A percentile compares a stretch with the other conserved stretches of the same genome.
phyloP scores from a whole-genome alignment of 2,888 invertebrate genomes.

The Brachylomia viminalis region DNA sequence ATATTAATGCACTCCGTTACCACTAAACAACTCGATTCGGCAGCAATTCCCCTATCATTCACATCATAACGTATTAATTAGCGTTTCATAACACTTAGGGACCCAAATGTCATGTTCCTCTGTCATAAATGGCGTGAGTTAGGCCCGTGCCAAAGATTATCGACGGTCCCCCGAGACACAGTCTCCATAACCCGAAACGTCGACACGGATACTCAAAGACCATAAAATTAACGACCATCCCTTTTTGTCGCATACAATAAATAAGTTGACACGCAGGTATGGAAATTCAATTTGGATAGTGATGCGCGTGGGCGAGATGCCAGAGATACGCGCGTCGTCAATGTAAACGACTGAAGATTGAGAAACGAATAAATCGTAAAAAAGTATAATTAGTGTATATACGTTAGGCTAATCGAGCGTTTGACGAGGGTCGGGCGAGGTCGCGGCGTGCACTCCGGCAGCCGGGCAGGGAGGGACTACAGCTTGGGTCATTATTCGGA shows the following conservation, averaged over 20 bases:
- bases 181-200: constrained; percentile 63
- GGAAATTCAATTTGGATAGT: constrained; percentile 80
- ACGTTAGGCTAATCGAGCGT: constrained; percentile 88
- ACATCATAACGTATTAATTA: constrained; percentile 76
- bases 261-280: constrained; percentile 76
- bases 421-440: constrained; percentile 88
- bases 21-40: constrained; percentile 64
- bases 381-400: constrained; percentile 85
- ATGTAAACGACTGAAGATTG: constrained; percentile 73
- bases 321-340: constrained; percentile 78
- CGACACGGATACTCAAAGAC: constrained; percentile 68
- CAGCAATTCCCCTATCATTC: constrained; percentile 70
- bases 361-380: constrained; percentile 77
- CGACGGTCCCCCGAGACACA: constrained; percentile 46
- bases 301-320: constrained; percentile 78
- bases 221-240: constrained; percentile 76
- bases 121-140: constrained; percentile 72
- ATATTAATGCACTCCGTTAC: constrained; percentile 75
- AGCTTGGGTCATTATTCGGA: constrained; percentile 88
- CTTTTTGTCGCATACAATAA: constrained; percentile 74
- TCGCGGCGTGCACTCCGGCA: constrained; percentile 78
- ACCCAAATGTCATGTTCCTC: constrained; percentile 72
- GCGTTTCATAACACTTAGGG: constrained; percentile 71
- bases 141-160: constrained; percentile 70
- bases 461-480: constrained; percentile 78